Evolutionary conservation across 2,797 vertebrate species (phyloP), one percentile per base, ranked within the genome.

Genomic region (Threskiornis aethiopicus): DNA sequence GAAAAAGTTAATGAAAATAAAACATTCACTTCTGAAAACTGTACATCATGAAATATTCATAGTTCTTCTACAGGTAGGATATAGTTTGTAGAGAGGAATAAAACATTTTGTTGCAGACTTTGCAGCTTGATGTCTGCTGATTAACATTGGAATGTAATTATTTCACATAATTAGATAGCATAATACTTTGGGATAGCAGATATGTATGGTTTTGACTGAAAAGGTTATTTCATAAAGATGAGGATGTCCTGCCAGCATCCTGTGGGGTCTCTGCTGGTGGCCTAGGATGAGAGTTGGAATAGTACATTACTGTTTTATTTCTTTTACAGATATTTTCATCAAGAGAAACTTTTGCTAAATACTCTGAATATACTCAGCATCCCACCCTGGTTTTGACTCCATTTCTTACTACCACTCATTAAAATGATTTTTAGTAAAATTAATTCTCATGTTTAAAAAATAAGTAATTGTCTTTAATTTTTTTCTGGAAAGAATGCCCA

Each of bases 31-130:
- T 96, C 65, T 79, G 85, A 55, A 93, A 90, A 69, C 39, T 71
- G 47, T 52, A 44, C 24, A 24, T 73, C 29, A 89, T 93, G 49
- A 96, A 96, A 93, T 94, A 96, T 85, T 96, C 71, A 87, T 90
- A 44, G 55, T 57, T 84, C 33, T 84, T 75, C n/a, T 73, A 58
- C 61, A 94, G 42, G 79, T 19, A 73, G 69, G 46, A 75, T 75
- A 33, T 80, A 39, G 80, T 91, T 90, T 93, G 39, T 88, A 59
- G 61, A 72, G 57, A 69, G 46, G 46, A 92, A 70, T 91, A 91
- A 89, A 90, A 57, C 4, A 57, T 79, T 94, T 81, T 91, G 28
- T 42, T 93, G 75, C 64, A 86, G 73, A 31, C 66, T 85, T 82
- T 86, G 88, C 89, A 93, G 55, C 28, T 86, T 85, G 54, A 58